Evolutionary conservation across 2,797 vertebrate genomes (phyloP), one percentile per base, ranked within the genome.

Genomic region (Sciurus vulgaris): DNA sequence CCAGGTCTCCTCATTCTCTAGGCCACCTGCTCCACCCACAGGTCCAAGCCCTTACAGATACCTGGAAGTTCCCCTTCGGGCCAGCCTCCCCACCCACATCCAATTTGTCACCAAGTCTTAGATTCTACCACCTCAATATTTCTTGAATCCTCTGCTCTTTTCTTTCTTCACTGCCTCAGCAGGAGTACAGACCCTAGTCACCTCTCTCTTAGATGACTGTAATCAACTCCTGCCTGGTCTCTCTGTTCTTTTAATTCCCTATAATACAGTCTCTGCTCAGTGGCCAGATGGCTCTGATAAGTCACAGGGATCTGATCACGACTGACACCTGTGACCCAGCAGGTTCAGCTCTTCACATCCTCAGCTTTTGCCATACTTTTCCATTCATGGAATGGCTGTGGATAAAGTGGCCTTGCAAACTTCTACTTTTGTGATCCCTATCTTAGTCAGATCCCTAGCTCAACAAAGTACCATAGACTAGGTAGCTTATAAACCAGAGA

Each of bases 81-180:
- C 7, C 49, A 78, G 49, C n/a, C 20, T 49, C 24, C 49, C 17
- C 35, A 70, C 30, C 10, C 59, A 85, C 26, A 76, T 86, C 69
- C 17, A 79, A 11, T 93, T 65, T 91, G 44, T 92, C 59, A 61
- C 15, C 56, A 83, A 30, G 41, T 89, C 51, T 95, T 82, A 26
- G 18, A 91, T 47, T 93, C 74, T 74, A 83, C 24, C 3, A 24
- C 59, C 56, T 91, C 26, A n/a, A 26, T 51, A 41, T 81, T 79
- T 33, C 35, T 76, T 70, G 9, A 59, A 38, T 81, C 38, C 56
- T 69, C 54, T 95, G 13, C n/a, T 47, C 20, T 33, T 94, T 89
- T 86, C 61, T 72, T 56, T 85, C 5, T 7, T 14, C 7, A 35
- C 17, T 83, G 35, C 51, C 69, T 91, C 78, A 91, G 44, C n/a